phyloP scores from a whole-genome alignment of 2,113 vertebrate species.

The Reinhardtius hippoglossoides region DNA sequence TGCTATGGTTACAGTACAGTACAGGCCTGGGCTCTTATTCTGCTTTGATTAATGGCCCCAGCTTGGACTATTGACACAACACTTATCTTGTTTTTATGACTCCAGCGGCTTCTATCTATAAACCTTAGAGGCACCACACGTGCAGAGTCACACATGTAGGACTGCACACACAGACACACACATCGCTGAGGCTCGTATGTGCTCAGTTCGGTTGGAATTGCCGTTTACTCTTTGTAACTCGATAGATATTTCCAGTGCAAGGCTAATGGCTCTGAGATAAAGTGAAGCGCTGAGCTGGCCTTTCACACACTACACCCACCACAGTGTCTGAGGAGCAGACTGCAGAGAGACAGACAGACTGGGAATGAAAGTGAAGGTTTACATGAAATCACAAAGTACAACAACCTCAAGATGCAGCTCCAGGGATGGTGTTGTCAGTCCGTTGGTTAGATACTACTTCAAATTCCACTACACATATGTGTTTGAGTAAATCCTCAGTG shows the following conservation, averaged over 20 bases:
- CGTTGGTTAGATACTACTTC: too few relatives aligned
- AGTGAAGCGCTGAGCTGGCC: background rate
- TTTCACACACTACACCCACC: conserved; percentile 7
- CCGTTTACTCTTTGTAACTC: conserved; percentile 12
- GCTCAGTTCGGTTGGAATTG: conserved; percentile 7
- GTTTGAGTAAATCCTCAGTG: background rate
- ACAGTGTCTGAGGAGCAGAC: background rate
- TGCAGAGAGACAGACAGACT: background rate
- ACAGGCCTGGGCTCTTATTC: conserved; percentile 37
- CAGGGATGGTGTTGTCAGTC: too few relatives aligned
- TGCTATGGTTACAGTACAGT: conserved; percentile 47
- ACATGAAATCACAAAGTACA: background rate
- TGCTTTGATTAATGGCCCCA: conserved; percentile 74
- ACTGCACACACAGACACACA: conserved; percentile 27
- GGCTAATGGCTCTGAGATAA: conserved; percentile 22
- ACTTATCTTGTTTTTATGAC: conserved; percentile 81
- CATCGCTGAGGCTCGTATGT: background rate
- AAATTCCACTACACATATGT: too few relatives aligned
- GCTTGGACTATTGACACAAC: conserved; percentile 81
- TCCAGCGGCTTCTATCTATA: conserved; percentile 63
- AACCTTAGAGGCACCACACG: conserved; percentile 43
- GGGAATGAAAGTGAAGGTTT: background rate
- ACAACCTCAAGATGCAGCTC: background rate
- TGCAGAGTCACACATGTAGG: conserved; percentile 1
- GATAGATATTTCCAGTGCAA: conserved; percentile 16